These are phyloP conservation scores for Embidobia sp. DNA, from an alignment of 2,888 invertebrate genomes.

Conservation along the genomic window DNA sequence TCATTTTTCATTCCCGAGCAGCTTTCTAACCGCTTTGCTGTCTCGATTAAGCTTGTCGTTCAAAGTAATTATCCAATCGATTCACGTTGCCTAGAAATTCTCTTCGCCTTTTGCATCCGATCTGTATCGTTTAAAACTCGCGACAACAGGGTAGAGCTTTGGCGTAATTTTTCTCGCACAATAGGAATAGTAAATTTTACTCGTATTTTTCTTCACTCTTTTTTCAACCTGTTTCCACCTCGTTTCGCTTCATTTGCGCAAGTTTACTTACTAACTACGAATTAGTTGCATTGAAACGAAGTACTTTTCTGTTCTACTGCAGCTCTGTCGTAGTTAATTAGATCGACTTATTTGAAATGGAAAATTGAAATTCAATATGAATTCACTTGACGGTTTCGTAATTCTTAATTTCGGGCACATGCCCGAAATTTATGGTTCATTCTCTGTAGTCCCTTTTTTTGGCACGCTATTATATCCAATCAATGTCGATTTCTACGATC, in stretches of 20 bases:
- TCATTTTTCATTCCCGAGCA: conserved; percentile 47
- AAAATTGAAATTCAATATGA: conserved; percentile 38
- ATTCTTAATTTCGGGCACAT: not conserved
- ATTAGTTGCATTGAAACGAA: conserved; percentile 40
- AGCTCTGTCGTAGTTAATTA: conserved; percentile 17
- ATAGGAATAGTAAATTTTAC: conserved; percentile 54
- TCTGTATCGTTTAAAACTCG: conserved; percentile 39
- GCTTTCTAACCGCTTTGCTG: conserved; percentile 42
- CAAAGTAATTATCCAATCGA: conserved; percentile 65
- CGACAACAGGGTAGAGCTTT: conserved; percentile 39
- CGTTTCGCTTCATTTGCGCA: conserved; percentile 46
- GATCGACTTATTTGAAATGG: conserved; percentile 22
- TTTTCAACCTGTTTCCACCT: conserved; percentile 34
- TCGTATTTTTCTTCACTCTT: conserved; percentile 26
- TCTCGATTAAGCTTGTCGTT: conserved; percentile 59
- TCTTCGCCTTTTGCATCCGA: conserved; percentile 56
- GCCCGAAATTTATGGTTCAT: too few relatives aligned
- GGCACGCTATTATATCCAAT: too few relatives aligned
- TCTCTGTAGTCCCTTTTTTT: too few relatives aligned
- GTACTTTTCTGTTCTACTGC: conserved; percentile 25
- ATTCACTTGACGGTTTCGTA: not conserved
- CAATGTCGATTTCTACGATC: too few relatives aligned
- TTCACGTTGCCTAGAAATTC: conserved; percentile 53
- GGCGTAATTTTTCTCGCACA: conserved; percentile 45
- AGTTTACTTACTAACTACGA: conserved; percentile 53